Base-by-base conservation (phyloP, 2,797 vertebrate genomes). In the Enteromius paludinosus region DNA sequence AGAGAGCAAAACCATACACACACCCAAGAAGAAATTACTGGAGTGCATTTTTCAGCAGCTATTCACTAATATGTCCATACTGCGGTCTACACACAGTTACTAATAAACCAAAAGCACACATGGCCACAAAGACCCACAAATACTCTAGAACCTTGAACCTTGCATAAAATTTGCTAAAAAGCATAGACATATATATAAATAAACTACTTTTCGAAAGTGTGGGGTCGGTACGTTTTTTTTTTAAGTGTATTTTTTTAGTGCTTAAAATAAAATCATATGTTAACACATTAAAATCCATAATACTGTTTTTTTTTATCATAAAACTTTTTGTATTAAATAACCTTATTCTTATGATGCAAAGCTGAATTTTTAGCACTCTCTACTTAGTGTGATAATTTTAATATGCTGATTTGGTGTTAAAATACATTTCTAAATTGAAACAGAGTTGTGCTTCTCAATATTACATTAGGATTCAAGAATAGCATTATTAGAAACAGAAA, bases 1-100 rank as follows among this genome's bases (percentile, higher is more conserved):
- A 66, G 49, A 54, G 25, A 66, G n/a, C 6, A 75, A 74, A 59
- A 54, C 61, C 38, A 41, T 61, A 59, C 64, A 52, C 70, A 70
- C 65, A 23, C 75, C 41, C 68, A 52, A 52, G 30, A 6, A 35
- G 38, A 72, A 59, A 72, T 79, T 79, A 64, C 54, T 12, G 62
- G 3, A 73, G 62, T 43, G 30, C 74, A 79, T 84, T 84, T 52
- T 54, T 81, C 71, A 84, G 30, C 73, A 75, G 62, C 33, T 81
- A 30, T 30, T 74, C 80, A 75, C 61, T 82, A 43, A 75, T 54
- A 75, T 56, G 25, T 23, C 47, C 71, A 33, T 72, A 75, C 69
- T 73, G 66, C 38, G 25, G 78, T 66, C 49, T 70, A 12, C 47
- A 49, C 56, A 49, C 30, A 35, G 41, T 49, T 61, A 52, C 74